phyloP scores from a whole-genome alignment of 2,888 invertebrate genomes.

The Miltochrista miniata region DNA sequence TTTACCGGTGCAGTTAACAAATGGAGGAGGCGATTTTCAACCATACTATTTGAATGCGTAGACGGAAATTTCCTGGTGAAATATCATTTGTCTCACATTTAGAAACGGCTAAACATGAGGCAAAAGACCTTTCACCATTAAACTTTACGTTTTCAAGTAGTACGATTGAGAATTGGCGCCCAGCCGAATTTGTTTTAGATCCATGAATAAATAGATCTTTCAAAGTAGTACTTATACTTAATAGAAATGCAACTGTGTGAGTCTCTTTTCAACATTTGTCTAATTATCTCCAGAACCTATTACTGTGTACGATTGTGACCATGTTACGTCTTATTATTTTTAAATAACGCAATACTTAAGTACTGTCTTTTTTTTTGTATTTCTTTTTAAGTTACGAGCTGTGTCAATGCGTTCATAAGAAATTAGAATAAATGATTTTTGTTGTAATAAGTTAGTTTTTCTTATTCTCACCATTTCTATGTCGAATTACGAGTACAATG shows the following conservation, averaged over 20 bases:
- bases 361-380: slow-evolving; percentile 32
- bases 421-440: slow-evolving; percentile 44
- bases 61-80: too few relatives aligned
- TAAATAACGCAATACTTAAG: slow-evolving; percentile 13
- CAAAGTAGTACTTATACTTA: not conserved
- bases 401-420: slow-evolving; percentile 6
- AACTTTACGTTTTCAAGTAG: too few relatives aligned
- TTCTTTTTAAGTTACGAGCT: slow-evolving; percentile 29
- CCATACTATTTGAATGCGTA: too few relatives aligned
- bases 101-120: too few relatives aligned
- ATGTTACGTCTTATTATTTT: slow-evolving; percentile 11
- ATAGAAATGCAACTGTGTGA: not conserved
- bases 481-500: too few relatives aligned
- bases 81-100: too few relatives aligned
- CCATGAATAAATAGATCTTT: too few relatives aligned
- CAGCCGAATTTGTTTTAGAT: too few relatives aligned
- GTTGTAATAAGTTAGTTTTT: slow-evolving; percentile 27
- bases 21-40: too few relatives aligned
- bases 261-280: not conserved
- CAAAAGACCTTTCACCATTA: too few relatives aligned
- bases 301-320: slow-evolving; percentile 2
- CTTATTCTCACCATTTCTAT: not conserved
- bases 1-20: too few relatives aligned
- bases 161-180: too few relatives aligned
- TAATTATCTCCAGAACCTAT: not conserved